Base-by-base conservation (phyloP, 1,140 invertebrate genomes). In the Pseudoatta argentina region DNA sequence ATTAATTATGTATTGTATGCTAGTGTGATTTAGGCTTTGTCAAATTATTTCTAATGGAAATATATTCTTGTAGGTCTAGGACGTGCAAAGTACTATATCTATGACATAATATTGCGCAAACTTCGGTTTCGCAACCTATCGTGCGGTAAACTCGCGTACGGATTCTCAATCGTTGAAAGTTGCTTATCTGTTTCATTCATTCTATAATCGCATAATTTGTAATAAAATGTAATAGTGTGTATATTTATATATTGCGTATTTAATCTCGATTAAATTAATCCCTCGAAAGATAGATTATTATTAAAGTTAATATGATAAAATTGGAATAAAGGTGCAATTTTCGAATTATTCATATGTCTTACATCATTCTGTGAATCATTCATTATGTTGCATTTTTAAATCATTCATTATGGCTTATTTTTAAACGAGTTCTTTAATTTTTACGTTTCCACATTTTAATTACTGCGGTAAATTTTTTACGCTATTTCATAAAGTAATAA, bases 81-180 rank as follows among this genome's bases (percentile, higher is more conserved):
- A 59, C 55, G 30, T 18, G 57, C 8, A 44, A 44, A 44, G 1
- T 59, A 39, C 2, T 12, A n/a, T 24, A 77, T 55, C 59, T 44
- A 44, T 89, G 66, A 75, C 79, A 61, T 30, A 44, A 69, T 4
- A 27, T 90, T 90, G 79, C 88, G 86, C 69, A 90, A 90, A 73
- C 10, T 61, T 16, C 16, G 51, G 51, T 83, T 87, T 87, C 59
- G 63, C 67, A 87, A 89, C 66, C 66, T 51, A 57, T 78, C 64
- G 79, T 71, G 21, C 85, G 51, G 30, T 75, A 67, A 87, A 57
- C 44, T 76, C 48, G 71, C 12, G 1, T 77, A 78, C 14, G 48
- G 73, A 34, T 85, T 85, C 72, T 76, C 10, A 53, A 44, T 76
- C 48, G 18, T 66, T 10, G 30, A 78, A 77, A 77, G 44, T 34